Percentiles rank a stretch among this genome's conserved stretches.
phyloP scores from a whole-genome alignment of 1,140 invertebrate species.

The Drosophila sechellia region DNA sequence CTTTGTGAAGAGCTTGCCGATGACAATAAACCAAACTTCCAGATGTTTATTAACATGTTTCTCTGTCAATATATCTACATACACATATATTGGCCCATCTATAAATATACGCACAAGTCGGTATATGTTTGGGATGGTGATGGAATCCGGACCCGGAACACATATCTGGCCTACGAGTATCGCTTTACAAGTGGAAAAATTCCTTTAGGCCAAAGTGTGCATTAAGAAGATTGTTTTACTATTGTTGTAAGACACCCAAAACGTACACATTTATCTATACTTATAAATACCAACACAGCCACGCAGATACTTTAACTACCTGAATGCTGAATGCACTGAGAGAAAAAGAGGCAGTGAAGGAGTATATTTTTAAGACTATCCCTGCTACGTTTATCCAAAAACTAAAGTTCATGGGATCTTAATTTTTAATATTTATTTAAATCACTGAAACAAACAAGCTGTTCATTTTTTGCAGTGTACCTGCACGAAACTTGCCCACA shows the following conservation, averaged over 20 bases:
- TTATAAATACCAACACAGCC: conserved; percentile 25
- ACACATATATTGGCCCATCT: conserved; percentile 12
- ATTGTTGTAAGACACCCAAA: conserved; percentile 75
- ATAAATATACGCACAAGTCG: conserved; percentile 23
- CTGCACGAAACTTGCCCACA: conserved; percentile 41
- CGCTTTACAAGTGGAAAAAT: conserved; percentile 80
- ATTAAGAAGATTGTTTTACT: conserved; percentile 84
- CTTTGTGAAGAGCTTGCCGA: conserved; percentile 49
- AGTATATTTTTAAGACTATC: no score
- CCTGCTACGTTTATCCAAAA: no score
- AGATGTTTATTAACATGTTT: conserved; percentile 83
- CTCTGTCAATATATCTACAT: conserved; percentile 66
- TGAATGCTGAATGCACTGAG: conserved; percentile 54
- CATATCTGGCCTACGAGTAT: conserved; percentile 59
- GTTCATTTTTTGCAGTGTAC: conserved; percentile 5
- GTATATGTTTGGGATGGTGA: not conserved
- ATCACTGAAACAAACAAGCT: not conserved
- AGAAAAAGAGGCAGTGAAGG: conserved; percentile 9
- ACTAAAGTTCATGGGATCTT: not conserved
- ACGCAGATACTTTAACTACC: conserved; percentile 66
- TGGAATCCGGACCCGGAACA: conserved; percentile 21
- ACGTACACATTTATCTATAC: conserved; percentile 40
- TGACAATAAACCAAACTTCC: conserved; percentile 81
- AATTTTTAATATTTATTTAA: not conserved
- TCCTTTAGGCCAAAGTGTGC: conserved; percentile 82